A percentile compares a stretch with the other conserved stretches of the same genome.
Evolutionary conservation across 2,797 vertebrate genomes (phyloP).

Genomic region (Amphiprion clarkii): DNA sequence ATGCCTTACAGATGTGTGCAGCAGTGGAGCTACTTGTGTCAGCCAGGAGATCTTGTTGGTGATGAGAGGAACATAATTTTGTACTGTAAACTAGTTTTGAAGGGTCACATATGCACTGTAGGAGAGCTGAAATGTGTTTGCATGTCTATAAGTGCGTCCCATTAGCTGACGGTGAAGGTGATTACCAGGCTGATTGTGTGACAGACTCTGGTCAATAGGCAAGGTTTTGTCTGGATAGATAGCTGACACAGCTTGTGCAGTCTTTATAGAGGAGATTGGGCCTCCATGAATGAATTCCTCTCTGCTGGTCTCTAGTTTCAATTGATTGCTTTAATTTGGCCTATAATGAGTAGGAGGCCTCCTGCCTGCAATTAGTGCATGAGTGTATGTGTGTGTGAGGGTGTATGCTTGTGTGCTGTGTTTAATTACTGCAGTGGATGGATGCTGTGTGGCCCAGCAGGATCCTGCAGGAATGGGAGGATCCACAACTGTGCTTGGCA

Average conservation of each 20-base stretch:
- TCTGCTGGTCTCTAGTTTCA: slow-evolving; percentile 75
- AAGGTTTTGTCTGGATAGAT: slow-evolving; percentile 43
- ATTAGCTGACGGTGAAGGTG: slow-evolving; percentile 52
- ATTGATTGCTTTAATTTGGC: slow-evolving; percentile 81
- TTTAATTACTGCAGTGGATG: slow-evolving; percentile 81
- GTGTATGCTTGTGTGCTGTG: slow-evolving; percentile 61
- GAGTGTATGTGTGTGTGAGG: slow-evolving; percentile 37
- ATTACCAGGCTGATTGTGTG: slow-evolving; percentile 62
- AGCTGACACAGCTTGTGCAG: slow-evolving; percentile 63
- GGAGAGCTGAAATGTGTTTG: slow-evolving; percentile 32
- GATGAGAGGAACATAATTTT: slow-evolving; percentile 45
- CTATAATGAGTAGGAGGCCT: slow-evolving; percentile 74
- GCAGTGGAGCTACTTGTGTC: slow-evolving; percentile 52
- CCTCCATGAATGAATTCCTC: slow-evolving; percentile 66
- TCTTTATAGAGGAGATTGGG: slow-evolving; percentile 60
- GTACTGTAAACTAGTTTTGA: slow-evolving; percentile 36
- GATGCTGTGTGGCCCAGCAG: slow-evolving; percentile 70
- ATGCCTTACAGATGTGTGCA: slow-evolving; percentile 78
- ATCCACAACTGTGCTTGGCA: slow-evolving; percentile 56
- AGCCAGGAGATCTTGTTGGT: slow-evolving; percentile 62
- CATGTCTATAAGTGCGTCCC: slow-evolving; percentile 24
- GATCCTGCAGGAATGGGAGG: slow-evolving; percentile 63
- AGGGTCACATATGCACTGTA: slow-evolving; percentile 24
- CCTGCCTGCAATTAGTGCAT: slow-evolving; percentile 71
- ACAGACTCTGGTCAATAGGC: slow-evolving; percentile 46